Conservation (phyloP, 2,797 vertebrate genomes). For the Amniataba percoides region DNA sequence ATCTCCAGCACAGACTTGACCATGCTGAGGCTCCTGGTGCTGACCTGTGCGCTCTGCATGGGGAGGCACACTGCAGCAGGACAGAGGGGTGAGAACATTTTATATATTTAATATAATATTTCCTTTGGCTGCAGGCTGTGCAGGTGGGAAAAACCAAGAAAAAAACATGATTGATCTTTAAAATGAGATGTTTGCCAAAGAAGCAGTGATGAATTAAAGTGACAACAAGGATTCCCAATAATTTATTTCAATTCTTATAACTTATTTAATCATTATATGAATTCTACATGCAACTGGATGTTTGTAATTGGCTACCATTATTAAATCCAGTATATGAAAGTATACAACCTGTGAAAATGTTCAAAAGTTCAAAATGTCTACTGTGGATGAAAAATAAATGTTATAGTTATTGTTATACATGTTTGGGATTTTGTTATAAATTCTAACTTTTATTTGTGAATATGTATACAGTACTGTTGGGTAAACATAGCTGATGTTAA, state of each 20-base stretch:
- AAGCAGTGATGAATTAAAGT: not conserved
- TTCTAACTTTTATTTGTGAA: not conserved
- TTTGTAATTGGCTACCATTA: not conserved
- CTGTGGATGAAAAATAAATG: not conserved
- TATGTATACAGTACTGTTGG: not conserved
- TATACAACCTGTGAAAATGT: not conserved
- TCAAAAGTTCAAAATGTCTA: not conserved
- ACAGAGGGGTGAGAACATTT: conserved; percentile 82
- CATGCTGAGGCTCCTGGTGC: conserved; percentile 77
- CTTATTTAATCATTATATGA: not conserved
- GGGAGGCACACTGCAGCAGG: conserved; percentile 61
- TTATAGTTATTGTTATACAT: not conserved
- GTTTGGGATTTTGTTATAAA: too few species aligned
- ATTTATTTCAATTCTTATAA: not conserved
- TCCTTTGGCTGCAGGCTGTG: not conserved
- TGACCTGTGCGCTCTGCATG: conserved; percentile 69
- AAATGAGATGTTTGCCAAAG: not conserved
- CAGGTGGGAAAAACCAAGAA: not conserved
- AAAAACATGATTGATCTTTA: not conserved
- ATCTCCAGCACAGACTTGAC: conserved; percentile 12
- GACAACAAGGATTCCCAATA: too few species aligned
- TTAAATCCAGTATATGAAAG: not conserved
- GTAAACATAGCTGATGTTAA: not conserved
- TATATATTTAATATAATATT: too few species aligned
- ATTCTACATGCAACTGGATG: too few species aligned